A percentile compares a stretch with the other conserved stretches of the same genome.
Conservation (phyloP, 2,888 invertebrate species). For the Caenorhabditis drosophilae region DNA sequence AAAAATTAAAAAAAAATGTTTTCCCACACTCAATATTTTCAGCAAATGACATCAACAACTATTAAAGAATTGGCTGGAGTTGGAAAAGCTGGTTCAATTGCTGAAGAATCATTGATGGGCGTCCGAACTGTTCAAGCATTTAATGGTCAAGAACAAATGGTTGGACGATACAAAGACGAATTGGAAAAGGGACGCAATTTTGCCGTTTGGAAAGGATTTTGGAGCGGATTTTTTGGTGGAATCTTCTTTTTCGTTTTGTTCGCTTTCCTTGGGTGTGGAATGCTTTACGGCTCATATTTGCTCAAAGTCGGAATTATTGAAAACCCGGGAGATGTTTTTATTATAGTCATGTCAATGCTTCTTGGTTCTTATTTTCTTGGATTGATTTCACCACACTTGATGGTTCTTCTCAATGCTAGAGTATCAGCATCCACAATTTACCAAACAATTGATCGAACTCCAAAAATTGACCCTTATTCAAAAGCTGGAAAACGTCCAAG, state of each 20-base stretch:
- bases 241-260: slow-evolving; percentile 59
- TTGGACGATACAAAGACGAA: slow-evolving; percentile 48
- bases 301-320: slow-evolving; percentile 46
- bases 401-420: slow-evolving; percentile 55
- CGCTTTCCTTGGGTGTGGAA: slow-evolving; percentile 53
- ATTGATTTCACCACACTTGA: slow-evolving; percentile 55
- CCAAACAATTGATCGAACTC: slow-evolving; percentile 47
- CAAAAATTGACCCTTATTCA: slow-evolving; percentile 56
- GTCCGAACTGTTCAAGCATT: slow-evolving; percentile 62
- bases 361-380: slow-evolving; percentile 58
- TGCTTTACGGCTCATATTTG: slow-evolving; percentile 56
- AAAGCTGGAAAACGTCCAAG: slow-evolving; percentile 39
- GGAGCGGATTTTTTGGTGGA: slow-evolving; percentile 62
- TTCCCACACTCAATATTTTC: not conserved
- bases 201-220: slow-evolving; percentile 58
- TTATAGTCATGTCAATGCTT: slow-evolving; percentile 58
- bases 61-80: slow-evolving; percentile 51
- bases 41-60: slow-evolving; percentile 46
- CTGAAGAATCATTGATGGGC: slow-evolving; percentile 60
- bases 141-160: slow-evolving; percentile 61
- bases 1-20: not conserved
- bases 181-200: slow-evolving; percentile 49
- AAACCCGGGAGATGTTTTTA: slow-evolving; percentile 63
- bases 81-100: slow-evolving; percentile 60
- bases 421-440: slow-evolving; percentile 56